Percentiles rank a stretch among this genome's conserved stretches.
Conservation (phyloP, 1,140 invertebrate species). For the Prorops nasuta region DNA sequence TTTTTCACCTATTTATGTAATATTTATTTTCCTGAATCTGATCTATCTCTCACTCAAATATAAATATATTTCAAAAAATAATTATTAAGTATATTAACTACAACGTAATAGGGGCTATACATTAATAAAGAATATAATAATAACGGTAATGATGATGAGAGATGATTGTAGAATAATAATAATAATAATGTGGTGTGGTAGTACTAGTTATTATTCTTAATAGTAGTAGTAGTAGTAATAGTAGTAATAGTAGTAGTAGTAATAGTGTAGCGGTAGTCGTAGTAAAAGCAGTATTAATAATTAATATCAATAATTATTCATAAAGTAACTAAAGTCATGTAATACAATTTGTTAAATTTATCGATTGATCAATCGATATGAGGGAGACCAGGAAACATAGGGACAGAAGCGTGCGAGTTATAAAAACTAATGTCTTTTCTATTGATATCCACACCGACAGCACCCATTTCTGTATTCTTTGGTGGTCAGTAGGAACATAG, state of each 20-base stretch:
- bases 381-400: slow-evolving; percentile 3
- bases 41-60: no score
- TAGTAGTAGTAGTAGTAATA: slow-evolving; percentile 9
- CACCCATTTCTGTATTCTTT: slow-evolving; percentile 23
- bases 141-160: background rate
- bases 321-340: slow-evolving; percentile 12
- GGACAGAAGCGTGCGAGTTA: background rate
- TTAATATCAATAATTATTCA: background rate
- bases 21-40: no score
- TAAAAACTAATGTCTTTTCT: background rate
- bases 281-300: background rate
- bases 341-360: slow-evolving; percentile 4
- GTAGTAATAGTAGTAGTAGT: slow-evolving; percentile 5
- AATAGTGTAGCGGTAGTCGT: slow-evolving; percentile 1
- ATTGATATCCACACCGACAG: slow-evolving; percentile 4
- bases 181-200: slow-evolving; percentile 17
- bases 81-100: no score
- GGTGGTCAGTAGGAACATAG: slow-evolving; percentile 26
- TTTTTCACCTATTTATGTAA: no score
- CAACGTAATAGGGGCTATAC: slow-evolving; percentile 19
- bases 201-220: slow-evolving; percentile 20
- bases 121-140: slow-evolving; percentile 11
- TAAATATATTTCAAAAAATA: no score
- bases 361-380: slow-evolving; percentile 1
- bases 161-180: background rate